phyloP scores from a whole-genome alignment of 2,113 vertebrate species.

The Isurus oxyrinchus region DNA sequence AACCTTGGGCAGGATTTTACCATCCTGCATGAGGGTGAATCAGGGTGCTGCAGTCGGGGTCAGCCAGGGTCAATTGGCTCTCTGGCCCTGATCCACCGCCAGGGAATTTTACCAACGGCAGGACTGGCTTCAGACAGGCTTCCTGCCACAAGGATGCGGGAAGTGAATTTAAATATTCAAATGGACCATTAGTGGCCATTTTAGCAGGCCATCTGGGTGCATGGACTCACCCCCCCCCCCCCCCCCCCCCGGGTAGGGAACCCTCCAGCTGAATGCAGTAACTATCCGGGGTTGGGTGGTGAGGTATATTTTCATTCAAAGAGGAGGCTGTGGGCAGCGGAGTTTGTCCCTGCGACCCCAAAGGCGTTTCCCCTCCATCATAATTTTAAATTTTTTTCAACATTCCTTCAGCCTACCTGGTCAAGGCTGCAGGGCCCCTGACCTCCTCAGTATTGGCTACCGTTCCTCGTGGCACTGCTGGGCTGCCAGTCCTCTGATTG shows the following conservation, averaged over 20 bases:
- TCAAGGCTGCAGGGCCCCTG: neutral
- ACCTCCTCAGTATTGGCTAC: neutral
- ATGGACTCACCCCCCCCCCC: no score
- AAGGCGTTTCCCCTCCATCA: neutral
- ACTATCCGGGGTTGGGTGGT: no score
- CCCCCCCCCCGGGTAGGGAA: no score
- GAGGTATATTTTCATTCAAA: neutral
- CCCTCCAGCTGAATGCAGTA: no score
- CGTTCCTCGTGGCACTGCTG: neutral
- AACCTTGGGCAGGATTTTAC: neutral
- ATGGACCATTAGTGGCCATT: neutral
- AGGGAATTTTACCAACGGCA: neutral
- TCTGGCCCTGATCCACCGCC: neutral
- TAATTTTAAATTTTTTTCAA: neutral
- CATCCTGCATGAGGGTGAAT: no score
- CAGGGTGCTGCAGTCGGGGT: no score
- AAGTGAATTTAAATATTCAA: no score
- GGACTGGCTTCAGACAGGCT: neutral
- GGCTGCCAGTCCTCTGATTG: neutral
- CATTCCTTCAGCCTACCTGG: no score
- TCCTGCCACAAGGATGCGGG: no score
- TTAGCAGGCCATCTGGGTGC: no score
- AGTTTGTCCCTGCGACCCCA: no score
- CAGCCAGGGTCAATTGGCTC: neutral
- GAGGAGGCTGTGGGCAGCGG: no score